phyloP scores from a whole-genome alignment of 1,140 invertebrate species.

The Globodera ellingtonae region DNA sequence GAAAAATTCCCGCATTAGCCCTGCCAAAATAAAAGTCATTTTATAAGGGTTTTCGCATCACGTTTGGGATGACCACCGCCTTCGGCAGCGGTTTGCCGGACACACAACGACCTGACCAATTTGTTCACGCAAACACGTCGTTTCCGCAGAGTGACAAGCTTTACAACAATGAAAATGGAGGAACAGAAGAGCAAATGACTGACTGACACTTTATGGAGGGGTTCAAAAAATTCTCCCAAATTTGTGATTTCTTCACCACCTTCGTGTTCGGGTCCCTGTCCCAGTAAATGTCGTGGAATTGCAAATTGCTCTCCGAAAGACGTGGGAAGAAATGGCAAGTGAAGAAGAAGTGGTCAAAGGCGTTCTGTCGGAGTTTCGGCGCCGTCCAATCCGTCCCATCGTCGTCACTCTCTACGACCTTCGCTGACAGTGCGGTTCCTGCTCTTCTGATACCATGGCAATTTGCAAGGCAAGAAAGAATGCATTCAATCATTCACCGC shows the following conservation, averaged over 20 bases:
- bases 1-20: too few species aligned
- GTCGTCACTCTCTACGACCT: neutral
- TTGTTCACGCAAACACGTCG: conserved; percentile 23
- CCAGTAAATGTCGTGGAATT: conserved; percentile 51
- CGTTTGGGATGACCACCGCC: neutral
- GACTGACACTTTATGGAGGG: too few species aligned
- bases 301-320: conserved; percentile 46
- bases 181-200: neutral
- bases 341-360: conserved; percentile 38
- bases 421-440: neutral
- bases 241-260: conserved; percentile 8
- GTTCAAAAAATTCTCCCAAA: conserved; percentile 18
- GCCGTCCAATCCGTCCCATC: neutral
- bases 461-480: neutral
- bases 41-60: too few species aligned
- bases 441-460: conserved; percentile 1
- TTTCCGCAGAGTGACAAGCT: conserved; percentile 26
- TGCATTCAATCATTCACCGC: too few species aligned
- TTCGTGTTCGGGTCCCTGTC: conserved; percentile 30
- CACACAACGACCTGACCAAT: conserved; percentile 14
- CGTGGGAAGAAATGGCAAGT: conserved; percentile 46
- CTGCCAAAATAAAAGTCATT: too few species aligned
- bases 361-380: conserved; percentile 4
- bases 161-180: neutral
- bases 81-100: neutral